Evolutionary conservation across 2,888 invertebrate species (phyloP), one percentile per base, ranked within the genome.

Genomic region (Ditula angustiorana): DNA sequence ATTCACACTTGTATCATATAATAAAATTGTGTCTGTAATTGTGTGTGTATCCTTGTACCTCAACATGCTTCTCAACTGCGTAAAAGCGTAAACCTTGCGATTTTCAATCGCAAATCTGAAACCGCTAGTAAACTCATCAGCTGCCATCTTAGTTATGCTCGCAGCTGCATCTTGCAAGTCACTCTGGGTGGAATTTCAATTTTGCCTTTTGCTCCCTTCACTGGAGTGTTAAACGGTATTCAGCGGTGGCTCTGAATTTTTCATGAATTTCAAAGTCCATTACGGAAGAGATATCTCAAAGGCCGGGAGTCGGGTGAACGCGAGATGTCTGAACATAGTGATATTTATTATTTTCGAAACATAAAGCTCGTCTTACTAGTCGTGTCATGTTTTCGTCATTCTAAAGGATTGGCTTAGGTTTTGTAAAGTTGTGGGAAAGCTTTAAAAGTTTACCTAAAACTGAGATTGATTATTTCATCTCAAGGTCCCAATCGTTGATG

Each of bases 151-250:
- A 69, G 69, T 67, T 68, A 68, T 63, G 67, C 65, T 61, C 68
- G 61, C 68, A 67, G 69, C 67, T 71, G 69, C 71, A 71, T 46
- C 67, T 67, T 61, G 69, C 67, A 61, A 68, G 69, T 66, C 65
- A 66, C 63, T 69, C 64, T 13, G 24, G 26, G 37, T 33, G 67
- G 65, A 65, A 67, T 67, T 60, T 67, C 61, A 52, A 66, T 67
- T 65, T 63, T 61, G 63, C 63, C 63, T 64, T 64, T 58, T 64
- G 63, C 58, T 52, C 52, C 63, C 52, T 58, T 53, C 57, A 50
- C 13, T 46, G 30, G 21, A 56, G 63, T 64, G 52, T 64, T 64
- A 58, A 57, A 33, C 24, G 57, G 46, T 21, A 64, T 64, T 64
- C 58, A 58, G 46, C 23, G 58, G 50, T 50, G 30, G 56, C 26